phyloP scores from a whole-genome alignment of 2,888 invertebrate species.

The Isotomurus palustris region DNA sequence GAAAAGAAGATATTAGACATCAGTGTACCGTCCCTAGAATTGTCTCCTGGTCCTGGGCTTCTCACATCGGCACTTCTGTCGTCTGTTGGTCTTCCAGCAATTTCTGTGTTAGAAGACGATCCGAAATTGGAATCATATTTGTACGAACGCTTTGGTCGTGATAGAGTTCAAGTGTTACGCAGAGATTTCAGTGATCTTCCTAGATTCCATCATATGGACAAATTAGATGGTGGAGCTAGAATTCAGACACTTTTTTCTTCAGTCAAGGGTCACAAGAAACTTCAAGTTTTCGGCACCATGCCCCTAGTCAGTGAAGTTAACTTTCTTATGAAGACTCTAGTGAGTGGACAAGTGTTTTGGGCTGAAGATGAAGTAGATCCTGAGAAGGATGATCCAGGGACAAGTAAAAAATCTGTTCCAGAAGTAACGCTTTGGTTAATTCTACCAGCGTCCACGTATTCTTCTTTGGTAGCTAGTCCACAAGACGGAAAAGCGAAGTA shows the following conservation, averaged over 20 bases:
- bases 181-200: conserved; percentile 13
- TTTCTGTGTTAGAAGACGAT: conserved; percentile 61
- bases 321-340: conserved; percentile 21
- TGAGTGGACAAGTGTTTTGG: conserved; percentile 22
- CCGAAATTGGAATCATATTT: conserved; percentile 50
- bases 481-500: conserved; percentile 54
- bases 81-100: conserved; percentile 51
- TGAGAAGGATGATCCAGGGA: too few species aligned
- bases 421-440: conserved; percentile 14
- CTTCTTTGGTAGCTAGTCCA: neutral
- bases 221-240: conserved; percentile 23
- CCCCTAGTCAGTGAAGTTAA: conserved; percentile 14
- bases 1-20: conserved; percentile 17
- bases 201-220: conserved; percentile 29
- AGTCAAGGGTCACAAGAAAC: conserved; percentile 1
- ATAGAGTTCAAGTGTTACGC: conserved; percentile 13
- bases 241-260: conserved; percentile 15
- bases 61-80: conserved; percentile 60
- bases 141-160: neutral
- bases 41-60: conserved; percentile 65
- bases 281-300: conserved; percentile 32
- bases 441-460: neutral
- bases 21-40: conserved; percentile 56
- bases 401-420: too few species aligned
- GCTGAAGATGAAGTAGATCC: conserved; percentile 16